Evolutionary conservation across 2,888 invertebrate genomes (phyloP), one percentile per base, ranked within the genome.

Genomic region (Eupithecia subfuscata): DNA sequence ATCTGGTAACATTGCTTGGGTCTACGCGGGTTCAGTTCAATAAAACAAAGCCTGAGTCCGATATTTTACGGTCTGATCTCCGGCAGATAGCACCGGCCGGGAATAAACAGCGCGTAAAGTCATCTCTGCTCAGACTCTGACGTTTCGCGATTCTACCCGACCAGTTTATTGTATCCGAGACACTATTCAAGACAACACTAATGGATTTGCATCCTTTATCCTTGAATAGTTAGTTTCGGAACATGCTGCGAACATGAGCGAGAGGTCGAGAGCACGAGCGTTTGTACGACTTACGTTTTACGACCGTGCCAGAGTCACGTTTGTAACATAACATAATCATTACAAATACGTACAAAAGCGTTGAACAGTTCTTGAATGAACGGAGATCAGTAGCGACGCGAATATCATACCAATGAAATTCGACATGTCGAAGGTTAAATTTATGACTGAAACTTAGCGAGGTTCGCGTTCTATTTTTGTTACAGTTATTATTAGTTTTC

Each of bases 31-130:
- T 79, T 83, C 82, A 84, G 86, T 87, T 86, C 85, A 83, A 87
- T 90, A 89, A 90, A 91, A 91, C 88, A 91, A 90, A 90, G 87
- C 86, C 85, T 83, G 82, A 84, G 84, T 85, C 87, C 86, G 85
- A 85, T 85, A 85, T 86, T 90, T 91, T 90, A 92, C 86, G 90
- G 89, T 87, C 87, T 84, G 90, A 90, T 91, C 87, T 86, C 85
- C 83, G 82, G 79, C 72, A 87, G 88, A 91, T 90, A 89, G 84
- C 85, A 84, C 37, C 64, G 69, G 52, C 84, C 83, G 81, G 83
- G 86, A 89, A 90, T 91, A 90, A 91, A 91, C 88, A 90, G 86
- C 84, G 87, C 86, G 85, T 90, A 87, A 90, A 90, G 82, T 87
- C 85, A 86, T 87, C 84, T 86, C 79, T 82, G 82, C 84, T 87